These are phyloP conservation scores for Catocala sponsa DNA, from an alignment of 2,888 invertebrate genomes.

Conservation along the genomic window DNA sequence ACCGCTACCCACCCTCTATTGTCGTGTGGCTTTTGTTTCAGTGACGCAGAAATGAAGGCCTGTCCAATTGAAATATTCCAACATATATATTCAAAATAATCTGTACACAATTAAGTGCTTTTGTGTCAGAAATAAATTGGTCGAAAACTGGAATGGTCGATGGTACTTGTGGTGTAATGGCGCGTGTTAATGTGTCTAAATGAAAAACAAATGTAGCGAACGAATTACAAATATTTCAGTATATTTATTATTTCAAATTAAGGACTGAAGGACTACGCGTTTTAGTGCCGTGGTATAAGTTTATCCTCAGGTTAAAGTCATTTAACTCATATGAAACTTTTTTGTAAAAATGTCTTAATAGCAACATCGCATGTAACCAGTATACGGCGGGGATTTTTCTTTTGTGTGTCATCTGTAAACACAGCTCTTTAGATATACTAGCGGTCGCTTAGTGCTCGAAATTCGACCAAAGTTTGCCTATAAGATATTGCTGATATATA, in stretches of 20 bases:
- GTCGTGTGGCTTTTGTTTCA: constrained; percentile 41
- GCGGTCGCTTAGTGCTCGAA: too few species aligned
- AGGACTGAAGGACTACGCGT: too few species aligned
- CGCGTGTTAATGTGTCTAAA: constrained; percentile 14
- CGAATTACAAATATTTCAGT: constrained; percentile 11
- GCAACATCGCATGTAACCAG: too few species aligned
- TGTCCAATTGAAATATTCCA: constrained; percentile 47
- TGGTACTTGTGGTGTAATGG: constrained; percentile 17
- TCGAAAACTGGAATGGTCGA: constrained; percentile 13
- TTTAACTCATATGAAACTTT: too few species aligned
- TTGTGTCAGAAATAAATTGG: constrained; percentile 25
- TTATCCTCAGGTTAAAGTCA: too few species aligned
- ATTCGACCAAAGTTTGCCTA: too few species aligned
- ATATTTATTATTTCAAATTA: constrained; percentile 1
- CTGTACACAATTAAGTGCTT: constrained; percentile 35
- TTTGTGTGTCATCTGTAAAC: too few species aligned
- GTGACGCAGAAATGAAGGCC: constrained; percentile 30
- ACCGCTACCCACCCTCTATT: constrained; percentile 27
- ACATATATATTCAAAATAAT: constrained; percentile 34
- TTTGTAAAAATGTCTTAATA: too few species aligned
- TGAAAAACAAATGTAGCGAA: constrained; percentile 17
- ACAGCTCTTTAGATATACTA: too few species aligned
- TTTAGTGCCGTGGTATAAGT: too few species aligned
- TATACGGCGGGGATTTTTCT: too few species aligned
- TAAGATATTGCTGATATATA: too few species aligned